Conservation (phyloP, 2,113 vertebrate species). For the Poicephalus gulielmi region DNA sequence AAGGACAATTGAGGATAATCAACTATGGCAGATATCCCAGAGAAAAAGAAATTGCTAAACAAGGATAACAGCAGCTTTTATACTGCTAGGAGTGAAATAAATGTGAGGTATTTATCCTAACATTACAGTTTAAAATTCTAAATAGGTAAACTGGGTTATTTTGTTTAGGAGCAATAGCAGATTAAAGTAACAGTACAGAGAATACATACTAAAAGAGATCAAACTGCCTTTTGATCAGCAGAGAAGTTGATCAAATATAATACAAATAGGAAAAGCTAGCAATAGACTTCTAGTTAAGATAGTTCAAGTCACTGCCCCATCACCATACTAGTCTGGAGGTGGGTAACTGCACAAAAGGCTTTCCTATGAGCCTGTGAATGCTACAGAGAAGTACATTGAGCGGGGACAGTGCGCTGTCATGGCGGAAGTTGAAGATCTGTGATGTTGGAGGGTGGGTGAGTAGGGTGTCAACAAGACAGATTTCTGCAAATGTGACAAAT, state of each 20-base stretch:
- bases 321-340: background rate
- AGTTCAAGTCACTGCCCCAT: background rate
- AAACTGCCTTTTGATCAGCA: background rate
- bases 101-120: background rate
- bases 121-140: background rate
- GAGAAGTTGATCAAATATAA: background rate
- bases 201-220: background rate
- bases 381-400: background rate
- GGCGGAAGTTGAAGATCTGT: background rate
- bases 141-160: background rate
- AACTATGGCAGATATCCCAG: background rate
- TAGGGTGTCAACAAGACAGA: background rate
- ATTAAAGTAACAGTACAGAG: background rate
- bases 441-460: rapidly evolving
- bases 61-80: background rate
- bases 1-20: background rate
- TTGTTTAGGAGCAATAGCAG: background rate
- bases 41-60: background rate
- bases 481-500: background rate
- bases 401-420: background rate
- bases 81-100: background rate
- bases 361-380: background rate
- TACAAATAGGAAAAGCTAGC: background rate
- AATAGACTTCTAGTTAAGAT: background rate
- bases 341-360: background rate